Evolutionary conservation across 2,797 vertebrate species (phyloP), one percentile per base, ranked within the genome.

Genomic region (Karalla daura): DNA sequence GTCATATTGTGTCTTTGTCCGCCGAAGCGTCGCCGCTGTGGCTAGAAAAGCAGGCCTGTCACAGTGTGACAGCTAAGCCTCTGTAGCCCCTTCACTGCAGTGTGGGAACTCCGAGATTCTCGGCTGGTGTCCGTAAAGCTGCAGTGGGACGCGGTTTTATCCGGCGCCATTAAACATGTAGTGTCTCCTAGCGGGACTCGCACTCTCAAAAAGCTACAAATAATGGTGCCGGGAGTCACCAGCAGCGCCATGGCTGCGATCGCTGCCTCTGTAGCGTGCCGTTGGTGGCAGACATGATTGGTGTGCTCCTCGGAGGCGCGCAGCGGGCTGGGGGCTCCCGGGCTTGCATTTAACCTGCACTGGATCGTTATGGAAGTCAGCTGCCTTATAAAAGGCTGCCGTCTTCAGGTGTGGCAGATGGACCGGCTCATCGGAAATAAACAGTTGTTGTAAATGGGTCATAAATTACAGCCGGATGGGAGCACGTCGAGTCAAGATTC

Each of bases 291-390:
- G 54, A 74, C 39, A 36, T 40, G 64, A 58, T 51, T 49, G 74
- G 61, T 73, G 27, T 9, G 46, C 21, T 68, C 47, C 46, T 7
- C 21, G 3, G 65, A 46, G 44, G 68, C 40, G 39, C 44, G 58
- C 20, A 63, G 39, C 68, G 78, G 73, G 59, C 59, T 6, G 9
- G 54, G 52, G 59, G 54, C 74, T 76, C 68, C 50, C 30, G 78
- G 84, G 62, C 67, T 71, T 62, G 58, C 78, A 43, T 84, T 90
- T 88, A 86, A 89, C 86, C 74, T 79, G 40, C 37, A 36, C 46
- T 32, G 28, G 58, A 82, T 89, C 56, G 65, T 62, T 84, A 84
- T 83, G 87, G 87, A n/a, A 93, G 87, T 87, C 77, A 68, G 70
- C 76, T 84, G 89, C 85, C 83, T 74, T 72, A 80, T 85, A 78